These are phyloP conservation scores for Apocrypta bakeri DNA, from an alignment of 1,140 invertebrate genomes.

Conservation along the genomic window DNA sequence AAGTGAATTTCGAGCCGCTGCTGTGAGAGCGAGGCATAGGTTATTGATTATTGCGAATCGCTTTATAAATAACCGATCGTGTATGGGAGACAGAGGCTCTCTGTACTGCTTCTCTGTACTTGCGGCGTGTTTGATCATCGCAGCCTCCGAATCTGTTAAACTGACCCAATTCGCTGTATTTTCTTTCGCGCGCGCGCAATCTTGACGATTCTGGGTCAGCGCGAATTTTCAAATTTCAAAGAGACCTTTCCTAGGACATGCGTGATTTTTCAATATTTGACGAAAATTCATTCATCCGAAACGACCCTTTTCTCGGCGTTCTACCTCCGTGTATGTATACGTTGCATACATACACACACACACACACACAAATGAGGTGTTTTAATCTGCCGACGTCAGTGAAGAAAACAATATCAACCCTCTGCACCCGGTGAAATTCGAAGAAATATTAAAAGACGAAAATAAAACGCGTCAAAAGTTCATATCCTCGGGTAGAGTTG, in stretches of 20 bases:
- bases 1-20: constrained; percentile 54
- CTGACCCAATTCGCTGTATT: background rate
- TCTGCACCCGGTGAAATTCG: too few species aligned
- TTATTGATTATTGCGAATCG: constrained; percentile 74
- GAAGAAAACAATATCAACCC: too few species aligned
- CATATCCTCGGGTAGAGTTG: background rate
- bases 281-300: too few species aligned
- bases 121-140: constrained; percentile 5
- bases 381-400: too few species aligned
- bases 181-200: background rate
- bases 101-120: too few species aligned
- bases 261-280: too few species aligned
- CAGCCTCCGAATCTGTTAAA: background rate
- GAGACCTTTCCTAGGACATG: background rate
- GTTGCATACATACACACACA: too few species aligned
- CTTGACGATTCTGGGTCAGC: background rate
- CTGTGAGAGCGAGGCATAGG: constrained; percentile 61
- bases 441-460: too few species aligned
- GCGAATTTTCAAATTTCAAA: background rate
- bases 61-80: constrained; percentile 74
- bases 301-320: too few species aligned
- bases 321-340: too few species aligned
- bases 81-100: constrained; percentile 54
- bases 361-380: too few species aligned
- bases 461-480: background rate